Evolutionary conservation across 2,113 vertebrate species (phyloP).

Genomic region (Zosterops lateralis): DNA sequence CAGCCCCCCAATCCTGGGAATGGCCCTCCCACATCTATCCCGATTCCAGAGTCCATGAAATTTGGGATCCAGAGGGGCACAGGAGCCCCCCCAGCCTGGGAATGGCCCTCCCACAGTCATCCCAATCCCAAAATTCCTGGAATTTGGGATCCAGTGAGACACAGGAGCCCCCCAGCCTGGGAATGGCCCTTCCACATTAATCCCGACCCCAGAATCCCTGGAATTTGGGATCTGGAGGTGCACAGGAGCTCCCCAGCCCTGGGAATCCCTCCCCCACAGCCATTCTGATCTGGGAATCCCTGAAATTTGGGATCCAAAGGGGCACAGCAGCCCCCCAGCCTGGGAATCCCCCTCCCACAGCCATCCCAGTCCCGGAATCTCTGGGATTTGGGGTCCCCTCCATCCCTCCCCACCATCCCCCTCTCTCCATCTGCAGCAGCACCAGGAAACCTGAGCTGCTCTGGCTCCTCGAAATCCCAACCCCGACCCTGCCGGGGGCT

Average conservation of each 20-base stretch:
- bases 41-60: not conserved
- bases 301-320: too few relatives aligned
- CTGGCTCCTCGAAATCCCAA: not conserved
- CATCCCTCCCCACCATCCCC: accelerated
- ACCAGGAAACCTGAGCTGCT: not conserved
- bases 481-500: not conserved
- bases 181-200: not conserved
- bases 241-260: not conserved
- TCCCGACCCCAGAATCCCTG: accelerated
- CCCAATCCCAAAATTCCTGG: accelerated
- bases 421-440: not conserved
- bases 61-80: not conserved
- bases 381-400: not conserved
- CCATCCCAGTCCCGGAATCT: accelerated
- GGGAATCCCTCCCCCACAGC: not conserved
- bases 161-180: accelerated
- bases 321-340: too few relatives aligned
- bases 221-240: not conserved
- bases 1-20: not conserved
- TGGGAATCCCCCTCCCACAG: not conserved
- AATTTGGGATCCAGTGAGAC: accelerated
- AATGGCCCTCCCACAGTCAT: not conserved
- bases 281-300: accelerated
- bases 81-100: accelerated
- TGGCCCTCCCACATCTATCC: not conserved